Conservation (phyloP, 2,888 invertebrate species). For the Drosophila paucipuncta region DNA sequence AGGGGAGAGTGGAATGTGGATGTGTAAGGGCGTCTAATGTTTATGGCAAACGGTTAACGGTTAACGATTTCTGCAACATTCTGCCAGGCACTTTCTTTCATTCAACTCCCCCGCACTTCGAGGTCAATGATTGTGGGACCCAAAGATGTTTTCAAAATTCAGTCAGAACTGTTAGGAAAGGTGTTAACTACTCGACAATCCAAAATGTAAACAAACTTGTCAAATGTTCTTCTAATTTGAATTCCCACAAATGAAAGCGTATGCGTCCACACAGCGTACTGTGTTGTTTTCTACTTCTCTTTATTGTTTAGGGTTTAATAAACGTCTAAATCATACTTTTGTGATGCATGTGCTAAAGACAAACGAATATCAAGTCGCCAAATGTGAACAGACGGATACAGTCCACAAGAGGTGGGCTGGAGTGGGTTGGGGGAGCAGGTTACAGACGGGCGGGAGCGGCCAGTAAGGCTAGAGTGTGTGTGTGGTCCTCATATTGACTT, state of each 20-base stretch:
- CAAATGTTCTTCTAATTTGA: conserved; percentile 71
- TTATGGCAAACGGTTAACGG: conserved; percentile 52
- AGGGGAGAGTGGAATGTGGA: not conserved
- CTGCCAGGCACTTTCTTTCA: conserved; percentile 38
- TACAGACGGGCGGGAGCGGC: conserved; percentile 45
- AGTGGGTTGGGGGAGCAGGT: conserved; percentile 19
- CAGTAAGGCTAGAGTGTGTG: conserved; percentile 11
- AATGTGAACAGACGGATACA: conserved; percentile 17
- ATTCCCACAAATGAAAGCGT: conserved; percentile 69
- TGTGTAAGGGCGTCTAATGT: conserved; percentile 47
- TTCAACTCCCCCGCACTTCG: conserved; percentile 16
- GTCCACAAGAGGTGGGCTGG: not conserved
- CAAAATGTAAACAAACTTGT: conserved; percentile 62
- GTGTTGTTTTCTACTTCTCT: conserved; percentile 1
- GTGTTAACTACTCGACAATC: conserved; percentile 68
- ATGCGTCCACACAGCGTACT: not conserved
- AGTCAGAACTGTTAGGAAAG: conserved; percentile 33
- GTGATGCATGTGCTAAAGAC: conserved; percentile 79
- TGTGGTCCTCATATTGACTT: conserved; percentile 41
- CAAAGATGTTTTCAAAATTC: conserved; percentile 15
- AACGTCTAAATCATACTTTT: conserved; percentile 78
- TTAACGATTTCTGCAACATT: conserved; percentile 52
- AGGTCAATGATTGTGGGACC: conserved; percentile 32
- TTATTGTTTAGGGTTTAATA: conserved; percentile 76
- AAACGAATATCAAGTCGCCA: conserved; percentile 67